A percentile compares a stretch with the other conserved stretches of the same genome.
These are phyloP conservation scores for Saxidomus purpurata DNA, from an alignment of 1,140 invertebrate species.

Conservation along the genomic window DNA sequence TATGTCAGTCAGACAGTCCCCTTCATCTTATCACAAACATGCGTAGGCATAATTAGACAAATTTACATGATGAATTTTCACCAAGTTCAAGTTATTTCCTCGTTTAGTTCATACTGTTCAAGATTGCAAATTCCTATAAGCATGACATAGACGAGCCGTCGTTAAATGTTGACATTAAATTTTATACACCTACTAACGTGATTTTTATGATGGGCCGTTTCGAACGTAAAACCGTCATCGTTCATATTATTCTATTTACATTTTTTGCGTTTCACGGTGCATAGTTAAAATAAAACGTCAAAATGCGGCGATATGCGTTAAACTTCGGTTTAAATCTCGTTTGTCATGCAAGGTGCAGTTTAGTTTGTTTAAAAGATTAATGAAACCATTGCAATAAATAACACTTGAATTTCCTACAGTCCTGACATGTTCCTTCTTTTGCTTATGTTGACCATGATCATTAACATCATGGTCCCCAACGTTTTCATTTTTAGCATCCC, in stretches of 20 bases:
- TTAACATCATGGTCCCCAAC: too few relatives aligned
- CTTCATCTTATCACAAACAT: conserved; percentile 5
- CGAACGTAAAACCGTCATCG: not conserved
- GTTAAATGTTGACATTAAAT: conserved; percentile 9
- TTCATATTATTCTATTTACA: not conserved
- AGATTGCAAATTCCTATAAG: not conserved
- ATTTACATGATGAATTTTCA: conserved; percentile 18
- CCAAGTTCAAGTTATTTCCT: not conserved
- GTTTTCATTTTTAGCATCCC: too few relatives aligned
- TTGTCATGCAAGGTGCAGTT: too few relatives aligned
- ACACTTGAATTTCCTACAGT: too few relatives aligned
- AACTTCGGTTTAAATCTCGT: too few relatives aligned
- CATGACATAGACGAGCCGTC: not conserved
- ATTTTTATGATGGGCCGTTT: not conserved
- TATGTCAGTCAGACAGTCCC: not conserved
- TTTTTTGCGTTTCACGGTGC: too few relatives aligned
- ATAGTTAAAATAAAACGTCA: too few relatives aligned
- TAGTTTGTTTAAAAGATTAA: too few relatives aligned
- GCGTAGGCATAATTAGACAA: conserved; percentile 34
- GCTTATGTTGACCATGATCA: too few relatives aligned
- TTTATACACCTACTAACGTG: not conserved
- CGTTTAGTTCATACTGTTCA: not conserved
- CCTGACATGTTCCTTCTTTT: too few relatives aligned
- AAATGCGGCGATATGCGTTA: too few relatives aligned
- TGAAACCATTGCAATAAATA: too few relatives aligned